Evolutionary conservation across 2,888 invertebrate species (phyloP).

Genomic region (Cryptocephalus primarius): DNA sequence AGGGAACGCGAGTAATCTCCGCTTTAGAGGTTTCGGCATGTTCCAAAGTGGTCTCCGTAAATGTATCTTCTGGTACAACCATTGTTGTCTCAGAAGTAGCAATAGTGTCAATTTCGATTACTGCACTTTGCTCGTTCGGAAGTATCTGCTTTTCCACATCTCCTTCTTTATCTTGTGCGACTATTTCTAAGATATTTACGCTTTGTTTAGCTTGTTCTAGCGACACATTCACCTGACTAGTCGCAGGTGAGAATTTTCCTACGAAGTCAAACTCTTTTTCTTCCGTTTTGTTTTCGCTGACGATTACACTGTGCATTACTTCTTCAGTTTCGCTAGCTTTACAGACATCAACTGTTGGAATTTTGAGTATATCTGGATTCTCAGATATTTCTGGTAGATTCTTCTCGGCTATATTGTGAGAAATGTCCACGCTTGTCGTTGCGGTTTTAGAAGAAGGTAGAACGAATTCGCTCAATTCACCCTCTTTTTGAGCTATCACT

Average conservation of each 20-base stretch:
- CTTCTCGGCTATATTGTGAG: constrained; percentile 35
- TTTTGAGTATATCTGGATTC: constrained; percentile 19
- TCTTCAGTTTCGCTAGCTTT: constrained; percentile 36
- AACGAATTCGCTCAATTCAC: constrained; percentile 26
- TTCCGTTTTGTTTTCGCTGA: constrained; percentile 37
- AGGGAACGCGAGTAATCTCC: constrained; percentile 24
- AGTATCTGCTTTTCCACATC: constrained; percentile 17
- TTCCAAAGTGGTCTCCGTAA: constrained; percentile 6
- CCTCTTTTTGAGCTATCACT: constrained; percentile 37
- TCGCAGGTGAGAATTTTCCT: constrained; percentile 38
- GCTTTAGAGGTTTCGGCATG: constrained; percentile 18
- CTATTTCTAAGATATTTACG: constrained; percentile 32
- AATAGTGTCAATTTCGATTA: constrained; percentile 29
- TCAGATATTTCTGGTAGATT: constrained; percentile 24
- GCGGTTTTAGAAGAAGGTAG: constrained; percentile 28
- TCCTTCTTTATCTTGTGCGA: constrained; percentile 30
- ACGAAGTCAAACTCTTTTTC: constrained; percentile 43
- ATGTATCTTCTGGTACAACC: constrained; percentile 13
- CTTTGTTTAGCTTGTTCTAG: constrained; percentile 42
- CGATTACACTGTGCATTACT: constrained; percentile 37
- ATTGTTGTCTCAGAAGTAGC: constrained; percentile 35
- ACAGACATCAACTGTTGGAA: constrained; percentile 17
- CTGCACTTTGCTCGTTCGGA: constrained; percentile 30
- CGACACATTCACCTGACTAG: constrained; percentile 36
- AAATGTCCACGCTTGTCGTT: constrained; percentile 23